Base-by-base conservation (phyloP, 2,888 invertebrate species). In the Tetranychus piercei region DNA sequence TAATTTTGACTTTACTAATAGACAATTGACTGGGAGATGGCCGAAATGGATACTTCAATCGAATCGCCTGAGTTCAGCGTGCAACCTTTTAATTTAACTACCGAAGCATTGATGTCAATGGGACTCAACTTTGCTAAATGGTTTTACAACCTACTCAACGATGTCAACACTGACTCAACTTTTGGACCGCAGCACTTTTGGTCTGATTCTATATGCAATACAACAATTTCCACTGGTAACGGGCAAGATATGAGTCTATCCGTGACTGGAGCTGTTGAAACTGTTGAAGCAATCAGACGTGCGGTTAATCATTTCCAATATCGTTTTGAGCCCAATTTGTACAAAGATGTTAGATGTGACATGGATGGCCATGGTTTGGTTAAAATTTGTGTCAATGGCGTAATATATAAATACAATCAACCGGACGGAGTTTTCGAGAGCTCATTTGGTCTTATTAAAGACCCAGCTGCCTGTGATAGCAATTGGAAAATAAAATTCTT, bases 171-270 rank as follows among this genome's bases (percentile, higher is more conserved):
- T 69, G 20, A 18, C 6, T 11, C 20, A 5, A 8, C 22, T 2
- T 69, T 69, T 22, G 69, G 69, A 20, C 69, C 69, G 1, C 69
- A 69, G 22, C 69, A 23, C 11, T 69, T 69, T 69, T 69, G 69
- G 69, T 23, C 69, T 69, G 69, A 69, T 69, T 69, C n/a, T 69
- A 20, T 23, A 7, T 18, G 18, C 20, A 22, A 11, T 23, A 11
- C 11, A 20, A 23, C 69, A 4, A 23, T 69, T 6, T 23, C 69
- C n/a, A 69, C 1, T 20, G 69, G 11, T 22, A 18, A 23, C 6
- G 22, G 34, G 6, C n/a, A 69, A 69, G 11, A 20, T 22, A 11
- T 69, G 11, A 5, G 20, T 6, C 11, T 23, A 20, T 69, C 69
- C 5, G 20, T 11, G 18, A 23, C 11, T 69, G 69, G 69, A 4